phyloP scores from a whole-genome alignment of 2,113 vertebrate genomes.

The Phyllostomus hastatus region DNA sequence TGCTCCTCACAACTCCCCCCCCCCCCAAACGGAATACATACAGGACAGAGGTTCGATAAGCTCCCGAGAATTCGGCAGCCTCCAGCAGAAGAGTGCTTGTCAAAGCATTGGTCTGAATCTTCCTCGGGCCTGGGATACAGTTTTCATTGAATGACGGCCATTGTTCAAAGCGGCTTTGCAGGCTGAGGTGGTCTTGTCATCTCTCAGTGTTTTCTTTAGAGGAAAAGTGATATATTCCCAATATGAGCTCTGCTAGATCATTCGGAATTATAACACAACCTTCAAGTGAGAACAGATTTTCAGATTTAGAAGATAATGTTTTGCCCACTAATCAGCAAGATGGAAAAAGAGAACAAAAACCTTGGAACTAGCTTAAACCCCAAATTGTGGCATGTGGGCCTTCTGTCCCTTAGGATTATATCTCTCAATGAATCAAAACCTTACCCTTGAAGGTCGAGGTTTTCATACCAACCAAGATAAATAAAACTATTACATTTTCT shows the following conservation, averaged over 20 bases:
- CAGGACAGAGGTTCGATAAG: not conserved
- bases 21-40: not conserved
- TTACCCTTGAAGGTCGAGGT: not conserved
- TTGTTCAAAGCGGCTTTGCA: not conserved
- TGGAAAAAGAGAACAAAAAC: not conserved
- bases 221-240: not conserved
- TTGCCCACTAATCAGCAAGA: not conserved
- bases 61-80: not conserved
- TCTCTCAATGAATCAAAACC: slow-evolving; percentile 27
- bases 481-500: not conserved
- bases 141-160: not conserved
- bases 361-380: slow-evolving; percentile 62
- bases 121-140: not conserved
- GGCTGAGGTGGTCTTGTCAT: not conserved
- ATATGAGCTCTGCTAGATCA: not conserved
- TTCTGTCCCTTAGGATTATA: not conserved
- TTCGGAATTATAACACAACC: not conserved
- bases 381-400: not conserved
- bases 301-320: slow-evolving; percentile 21
- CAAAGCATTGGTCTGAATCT: not conserved
- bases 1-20: not conserved
- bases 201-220: not conserved
- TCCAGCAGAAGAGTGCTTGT: not conserved
- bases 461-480: slow-evolving; percentile 52
- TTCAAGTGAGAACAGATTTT: slow-evolving; percentile 32